Conservation (phyloP, 2,797 vertebrate genomes). For the Heteromormyrus szaboi region DNA sequence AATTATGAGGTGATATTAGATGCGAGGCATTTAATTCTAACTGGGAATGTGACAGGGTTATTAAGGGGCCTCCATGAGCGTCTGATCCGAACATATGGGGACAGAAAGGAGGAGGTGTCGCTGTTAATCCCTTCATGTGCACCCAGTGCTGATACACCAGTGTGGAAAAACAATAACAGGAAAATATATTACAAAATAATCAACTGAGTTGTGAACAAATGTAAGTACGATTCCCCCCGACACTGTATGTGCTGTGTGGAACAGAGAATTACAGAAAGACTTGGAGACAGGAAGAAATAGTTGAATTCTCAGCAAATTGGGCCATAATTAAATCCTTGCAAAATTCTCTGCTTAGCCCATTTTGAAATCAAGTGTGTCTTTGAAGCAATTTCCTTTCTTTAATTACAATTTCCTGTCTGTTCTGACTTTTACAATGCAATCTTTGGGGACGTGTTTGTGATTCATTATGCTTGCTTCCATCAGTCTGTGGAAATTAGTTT, state of each 20-base stretch:
- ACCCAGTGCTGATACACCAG: conserved; percentile 1
- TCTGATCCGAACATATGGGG: neutral
- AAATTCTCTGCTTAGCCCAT: conserved; percentile 82
- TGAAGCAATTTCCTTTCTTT: conserved; percentile 94
- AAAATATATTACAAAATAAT: conserved; percentile 39
- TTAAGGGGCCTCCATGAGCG: neutral
- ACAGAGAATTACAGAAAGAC: conserved; percentile 40
- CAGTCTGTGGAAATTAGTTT: conserved; percentile 87
- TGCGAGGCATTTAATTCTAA: conserved; percentile 15
- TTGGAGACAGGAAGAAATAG: conserved; percentile 63
- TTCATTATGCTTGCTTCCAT: conserved; percentile 90
- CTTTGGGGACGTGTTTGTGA: conserved; percentile 85
- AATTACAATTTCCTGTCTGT: conserved; percentile 95
- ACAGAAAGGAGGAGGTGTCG: neutral
- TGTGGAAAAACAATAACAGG: conserved; percentile 26
- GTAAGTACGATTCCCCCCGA: conserved; percentile 29
- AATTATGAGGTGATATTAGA: conserved; percentile 5
- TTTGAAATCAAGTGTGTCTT: conserved; percentile 89
- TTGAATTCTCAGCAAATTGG: conserved; percentile 76
- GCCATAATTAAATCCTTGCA: conserved; percentile 93
- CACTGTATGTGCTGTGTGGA: conserved; percentile 36
- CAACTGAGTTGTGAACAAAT: conserved; percentile 33
- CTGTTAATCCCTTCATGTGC: conserved; percentile 11
- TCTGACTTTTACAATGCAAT: conserved; percentile 95
- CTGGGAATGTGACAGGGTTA: conserved; percentile 7